Base-by-base conservation (phyloP, 2,113 vertebrate genomes). In the Castor canadensis region DNA sequence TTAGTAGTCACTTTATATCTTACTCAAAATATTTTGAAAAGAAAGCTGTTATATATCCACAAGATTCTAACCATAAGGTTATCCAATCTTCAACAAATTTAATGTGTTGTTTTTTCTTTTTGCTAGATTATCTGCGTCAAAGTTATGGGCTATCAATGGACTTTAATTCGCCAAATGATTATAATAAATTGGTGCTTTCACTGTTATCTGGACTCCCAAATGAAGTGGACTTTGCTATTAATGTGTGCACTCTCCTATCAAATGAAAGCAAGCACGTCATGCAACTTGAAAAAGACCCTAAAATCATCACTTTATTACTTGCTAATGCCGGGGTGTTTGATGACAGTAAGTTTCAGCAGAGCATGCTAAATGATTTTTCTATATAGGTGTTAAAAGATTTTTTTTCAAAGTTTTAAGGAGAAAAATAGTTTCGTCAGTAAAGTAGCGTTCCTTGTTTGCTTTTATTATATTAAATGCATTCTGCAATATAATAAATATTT, bases 161-260 rank as follows among this genome's bases (percentile, higher is more conserved):
- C 97, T 99, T 99, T 94, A 98, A 99, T 96, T 99, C 99, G 92
- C 99, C 99, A 98, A 99, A 99, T 93, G 99, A 99, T 98, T 99
- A 99, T 98, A 99, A 99, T 98, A 99, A 99, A 99, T 98, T 99
- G 99, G 99, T 99, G 99, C 99, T 99, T 98, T 99, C 99, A 93
- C 99, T 99, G 91, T 98, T 99, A 93, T 99, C 99, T 98, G 99
- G 99, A 98, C 99, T 99, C 97, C 99, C 99, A 97, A 99, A 99
- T 96, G 99, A 99, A 98, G 99, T 99, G 98, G 99, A 99, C 98
- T 99, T 99, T 69, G 99, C 99, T 97, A 99, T 99, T 98, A 99
- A 99, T 58, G 99, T 99, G 98, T 99, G 99, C 98, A 99, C 99
- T 97, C 99, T 99, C 85, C 99, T 99, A 82, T 99, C 99, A 98